These are phyloP conservation scores for Phrynocephalus forsythii DNA, from an alignment of 2,797 vertebrate species.

Conservation along the genomic window DNA sequence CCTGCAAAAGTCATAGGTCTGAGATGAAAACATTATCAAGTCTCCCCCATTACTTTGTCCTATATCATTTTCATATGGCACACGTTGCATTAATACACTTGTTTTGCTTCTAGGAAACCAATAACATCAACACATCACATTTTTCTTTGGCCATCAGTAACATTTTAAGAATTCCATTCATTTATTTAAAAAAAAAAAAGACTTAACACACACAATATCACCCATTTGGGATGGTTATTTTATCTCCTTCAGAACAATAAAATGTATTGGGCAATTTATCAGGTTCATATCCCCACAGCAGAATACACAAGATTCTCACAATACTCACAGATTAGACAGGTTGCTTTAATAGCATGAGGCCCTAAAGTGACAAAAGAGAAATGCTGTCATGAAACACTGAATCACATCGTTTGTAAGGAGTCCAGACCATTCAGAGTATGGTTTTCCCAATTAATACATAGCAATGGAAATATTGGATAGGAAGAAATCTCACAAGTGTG, in stretches of 20 bases:
- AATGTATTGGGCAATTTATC: neutral
- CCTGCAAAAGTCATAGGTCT: constrained; percentile 18
- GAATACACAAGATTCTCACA: neutral
- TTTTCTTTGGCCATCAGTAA: constrained; percentile 16
- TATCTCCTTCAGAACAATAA: neutral
- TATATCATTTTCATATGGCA: neutral
- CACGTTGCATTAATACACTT: constrained; percentile 15
- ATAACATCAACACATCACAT: neutral
- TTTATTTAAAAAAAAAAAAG: neutral
- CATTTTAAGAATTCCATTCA: constrained; percentile 9
- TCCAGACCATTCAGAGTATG: too few species aligned
- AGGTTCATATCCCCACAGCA: neutral
- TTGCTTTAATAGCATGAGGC: neutral
- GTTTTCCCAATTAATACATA: too few species aligned
- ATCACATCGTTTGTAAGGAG: neutral
- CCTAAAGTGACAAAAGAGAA: neutral
- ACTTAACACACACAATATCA: neutral
- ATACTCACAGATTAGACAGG: neutral
- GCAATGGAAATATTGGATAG: too few species aligned
- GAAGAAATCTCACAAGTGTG: too few species aligned
- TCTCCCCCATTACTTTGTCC: neutral
- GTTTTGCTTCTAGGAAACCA: constrained; percentile 29
- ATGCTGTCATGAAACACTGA: neutral
- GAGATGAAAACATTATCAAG: constrained; percentile 14
- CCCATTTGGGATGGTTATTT: neutral